Evolutionary conservation across 2,797 vertebrate species (phyloP), one percentile per base, ranked within the genome.

Genomic region (Gymnocypris eckloni): DNA sequence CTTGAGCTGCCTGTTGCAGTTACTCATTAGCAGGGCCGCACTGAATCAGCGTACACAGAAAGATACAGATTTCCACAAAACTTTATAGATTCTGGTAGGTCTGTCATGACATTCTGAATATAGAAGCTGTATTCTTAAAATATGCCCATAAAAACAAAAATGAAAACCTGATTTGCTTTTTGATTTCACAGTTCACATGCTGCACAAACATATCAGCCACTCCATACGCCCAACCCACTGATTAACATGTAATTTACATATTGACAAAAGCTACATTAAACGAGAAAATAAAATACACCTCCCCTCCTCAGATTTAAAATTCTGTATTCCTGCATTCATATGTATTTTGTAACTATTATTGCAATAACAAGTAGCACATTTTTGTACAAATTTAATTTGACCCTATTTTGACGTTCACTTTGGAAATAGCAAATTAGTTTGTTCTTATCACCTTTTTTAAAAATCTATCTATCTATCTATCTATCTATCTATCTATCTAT

Each of bases 1-100:
- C 41, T 48, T 59, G 28, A 81, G 28, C 61, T 71, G 76, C 43
- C 64, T 85, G 70, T 80, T 87, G 56, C 75, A 81, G 67, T 81
- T 87, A 83, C 71, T 87, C 76, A 59, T 82, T 70, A 79, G 11
- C 6, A 61, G 39, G 39, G 11, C 39, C 4, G 1, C 61, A 66
- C 43, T 48, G 43, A 48, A 33, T 10, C 59, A 33, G 18, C 15
- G 13, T 20, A 25, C 9, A 3, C 33, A 39, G 45, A 70, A 70
- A 81, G 33, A 70, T 81, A 6, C 9, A 50, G 4, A 70, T 69
- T 78, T 66, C 4, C 25, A n/a, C 4, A 18, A 43, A 52, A 45
- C 4, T 48, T 10, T 45, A 22, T n/a, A n/a, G 3, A 25, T 64
- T 64, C 25, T 64, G 59, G 25, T 64, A 12, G 22, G 41, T 45